Conservation (phyloP, 1,140 invertebrate species). For the Drosophila virilis region DNA sequence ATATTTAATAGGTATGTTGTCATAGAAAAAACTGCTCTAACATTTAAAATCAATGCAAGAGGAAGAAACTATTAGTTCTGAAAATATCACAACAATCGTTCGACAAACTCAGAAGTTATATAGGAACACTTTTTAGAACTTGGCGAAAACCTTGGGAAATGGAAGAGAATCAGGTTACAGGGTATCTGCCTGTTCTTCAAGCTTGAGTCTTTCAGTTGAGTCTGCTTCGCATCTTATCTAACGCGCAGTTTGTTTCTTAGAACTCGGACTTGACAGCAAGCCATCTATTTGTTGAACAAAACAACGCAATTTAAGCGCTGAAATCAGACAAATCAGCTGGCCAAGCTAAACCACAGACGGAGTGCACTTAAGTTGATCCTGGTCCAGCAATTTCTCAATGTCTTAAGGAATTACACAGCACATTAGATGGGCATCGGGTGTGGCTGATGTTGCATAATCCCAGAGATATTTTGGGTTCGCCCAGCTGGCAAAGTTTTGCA, state of each 20-base stretch:
- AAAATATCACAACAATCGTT: too few relatives aligned
- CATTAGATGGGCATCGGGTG: conserved; percentile 66
- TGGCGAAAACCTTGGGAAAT: too few relatives aligned
- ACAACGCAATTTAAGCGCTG: conserved; percentile 44
- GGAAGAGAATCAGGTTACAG: neutral
- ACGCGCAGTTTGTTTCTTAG: conserved; percentile 67
- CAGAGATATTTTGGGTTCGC: conserved; percentile 35
- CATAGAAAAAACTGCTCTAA: too few relatives aligned
- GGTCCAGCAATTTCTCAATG: conserved; percentile 77
- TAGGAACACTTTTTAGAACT: too few relatives aligned
- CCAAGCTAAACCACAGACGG: conserved; percentile 10
- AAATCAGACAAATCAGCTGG: conserved; percentile 54
- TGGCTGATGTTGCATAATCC: conserved; percentile 69
- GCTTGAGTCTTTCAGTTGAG: neutral
- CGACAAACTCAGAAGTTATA: too few relatives aligned
- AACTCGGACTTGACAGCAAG: conserved; percentile 59
- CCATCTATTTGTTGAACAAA: conserved; percentile 17
- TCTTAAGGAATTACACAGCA: conserved; percentile 70
- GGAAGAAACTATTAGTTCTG: too few relatives aligned
- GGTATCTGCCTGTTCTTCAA: neutral
- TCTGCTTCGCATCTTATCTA: conserved; percentile 29
- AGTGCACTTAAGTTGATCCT: conserved; percentile 11
- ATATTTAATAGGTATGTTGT: too few relatives aligned
- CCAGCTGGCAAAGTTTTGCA: conserved; percentile 65
- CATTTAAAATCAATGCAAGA: too few relatives aligned